Percentiles rank a stretch among this genome's conserved stretches.
These are phyloP conservation scores for Bombyx mori DNA, from an alignment of 1,140 invertebrate genomes.

Conservation along the genomic window ASM3026992v2 NC_085119.1:7916501-7917000, in stretches of 20 bases:
- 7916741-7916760: constrained; percentile 60
- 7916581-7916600: constrained; percentile 44
- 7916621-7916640: constrained; percentile 45
- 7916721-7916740: constrained; percentile 39
- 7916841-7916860: constrained; percentile 6
- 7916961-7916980: too few species aligned
- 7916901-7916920: too few species aligned
- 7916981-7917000: too few species aligned
- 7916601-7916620: constrained; percentile 41
- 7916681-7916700: constrained; percentile 69
- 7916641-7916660: constrained; percentile 50
- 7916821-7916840: constrained; percentile 30
- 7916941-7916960: too few species aligned
- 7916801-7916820: constrained; percentile 28
- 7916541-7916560: constrained; percentile 7
- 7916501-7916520: too few species aligned
- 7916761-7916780: constrained; percentile 36
- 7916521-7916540: too few species aligned
- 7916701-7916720: constrained; percentile 58
- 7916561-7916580: constrained; percentile 49
- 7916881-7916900: too few species aligned
- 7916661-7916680: constrained; percentile 56
- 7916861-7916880: too few species aligned
- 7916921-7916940: too few species aligned
- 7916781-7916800: constrained; percentile 30